Evolutionary conservation across 2,113 vertebrate genomes (phyloP).

Genomic region (Podarcis muralis): DNA sequence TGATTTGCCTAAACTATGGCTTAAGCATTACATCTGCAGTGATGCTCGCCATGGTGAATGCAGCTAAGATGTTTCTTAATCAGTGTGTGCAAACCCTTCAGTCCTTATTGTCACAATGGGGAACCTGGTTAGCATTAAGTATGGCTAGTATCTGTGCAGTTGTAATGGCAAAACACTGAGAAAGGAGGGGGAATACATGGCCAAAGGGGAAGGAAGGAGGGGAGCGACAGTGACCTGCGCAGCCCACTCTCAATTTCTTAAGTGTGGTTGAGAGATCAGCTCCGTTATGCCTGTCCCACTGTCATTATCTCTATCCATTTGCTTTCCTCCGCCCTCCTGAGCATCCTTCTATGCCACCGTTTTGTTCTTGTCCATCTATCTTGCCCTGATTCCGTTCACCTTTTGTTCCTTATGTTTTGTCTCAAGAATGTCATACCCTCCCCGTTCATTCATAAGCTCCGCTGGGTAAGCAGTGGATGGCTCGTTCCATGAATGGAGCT

Average conservation of each 20-base stretch:
- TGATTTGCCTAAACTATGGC: background rate
- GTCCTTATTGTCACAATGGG: too few species aligned
- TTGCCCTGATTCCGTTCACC: conserved; percentile 19
- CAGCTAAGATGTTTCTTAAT: background rate
- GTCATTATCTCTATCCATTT: background rate
- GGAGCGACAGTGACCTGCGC: background rate
- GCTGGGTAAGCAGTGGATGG: background rate
- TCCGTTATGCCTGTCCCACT: background rate
- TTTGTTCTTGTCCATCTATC: background rate
- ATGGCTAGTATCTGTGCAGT: background rate
- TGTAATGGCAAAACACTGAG: background rate
- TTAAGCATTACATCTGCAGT: background rate
- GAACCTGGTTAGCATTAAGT: background rate
- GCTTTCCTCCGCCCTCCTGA: conserved; percentile 14
- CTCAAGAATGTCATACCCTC: conserved; percentile 39
- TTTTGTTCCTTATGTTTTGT: conserved; percentile 40
- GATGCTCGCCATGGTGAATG: background rate
- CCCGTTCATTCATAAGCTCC: conserved; percentile 38
- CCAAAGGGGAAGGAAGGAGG: background rate
- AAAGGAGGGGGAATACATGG: background rate
- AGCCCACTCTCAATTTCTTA: background rate
- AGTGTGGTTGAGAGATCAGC: background rate
- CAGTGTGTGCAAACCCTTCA: background rate
- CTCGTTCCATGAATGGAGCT: conserved; percentile 8
- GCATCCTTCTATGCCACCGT: background rate